Evolutionary conservation across 2,797 vertebrate species (phyloP), one percentile per base, ranked within the genome.

Genomic region (Tiaroga cobitis): DNA sequence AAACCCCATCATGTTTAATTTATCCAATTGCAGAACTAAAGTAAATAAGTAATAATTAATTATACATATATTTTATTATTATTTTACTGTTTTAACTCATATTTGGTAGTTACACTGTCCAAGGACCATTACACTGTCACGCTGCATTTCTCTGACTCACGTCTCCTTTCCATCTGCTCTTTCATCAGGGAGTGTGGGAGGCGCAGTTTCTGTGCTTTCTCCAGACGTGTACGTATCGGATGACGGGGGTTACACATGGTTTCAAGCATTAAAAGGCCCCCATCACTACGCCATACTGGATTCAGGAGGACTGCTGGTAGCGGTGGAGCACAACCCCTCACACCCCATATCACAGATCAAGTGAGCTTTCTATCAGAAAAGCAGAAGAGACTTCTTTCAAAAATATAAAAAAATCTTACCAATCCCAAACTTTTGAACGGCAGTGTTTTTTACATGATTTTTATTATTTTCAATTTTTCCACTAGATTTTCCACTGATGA

Each of bases 221-320:
- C 96, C 97, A 0, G 97, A 97, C 7, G 97, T 99, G 65, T 99
- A 97, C 70, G 96, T 98, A 90, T 98, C 98, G 4, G 97, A 98
- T 72, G 97, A 99, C 2, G 98, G 98, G 0, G 98, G 98, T 11
- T 99, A 99, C 92, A 96, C 95, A 1, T 99, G 98, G 98, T 88
- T 95, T 0, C 93, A 93, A 89, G 97, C 96, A 84, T 94, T 99
- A 54, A 88, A 94, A 83, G 97, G 97, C 9, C 97, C 98, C 0
- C 98, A 99, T 93, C 96, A 98, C 86, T 99, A 98, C 0, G 96
- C 97, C 88, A 97, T 99, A 78, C 91, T 99, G 90, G 97, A 99
- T 87, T 99, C 98, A 0, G 98, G 98, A 5, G 97, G 97, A 16
- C 95, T 99, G 88, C 94, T 99, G 46, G 96, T 97, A 69, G 98